Evolutionary conservation across 30 jellyfish, hydroid and myxozoan species (phyloP).

Genomic region (Catostylus mosaicus): DNA sequence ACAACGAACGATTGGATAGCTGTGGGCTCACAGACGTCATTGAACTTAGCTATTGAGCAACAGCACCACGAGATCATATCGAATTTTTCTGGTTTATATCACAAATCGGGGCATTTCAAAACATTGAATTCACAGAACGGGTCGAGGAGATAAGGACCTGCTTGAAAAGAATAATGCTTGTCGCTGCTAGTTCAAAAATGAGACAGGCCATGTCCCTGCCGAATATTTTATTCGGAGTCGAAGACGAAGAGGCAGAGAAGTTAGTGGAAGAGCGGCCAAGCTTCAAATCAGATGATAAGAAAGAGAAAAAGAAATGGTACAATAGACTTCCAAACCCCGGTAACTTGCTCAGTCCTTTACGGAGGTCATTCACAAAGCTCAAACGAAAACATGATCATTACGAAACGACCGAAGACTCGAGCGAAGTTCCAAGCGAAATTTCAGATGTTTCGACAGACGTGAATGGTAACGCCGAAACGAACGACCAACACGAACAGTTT

Average conservation of each 20-base stretch:
- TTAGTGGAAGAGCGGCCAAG: conserved; percentile 20
- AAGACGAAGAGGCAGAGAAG: conserved; percentile 48
- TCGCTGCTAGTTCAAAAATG: conserved; percentile 3
- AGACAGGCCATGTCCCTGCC: conserved; percentile 64
- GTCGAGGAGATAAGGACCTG: too few relatives aligned
- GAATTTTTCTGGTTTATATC: too few relatives aligned
- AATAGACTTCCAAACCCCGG: conserved; percentile 37
- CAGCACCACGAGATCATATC: too few relatives aligned
- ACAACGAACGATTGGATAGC: too few relatives aligned
- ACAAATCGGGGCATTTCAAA: too few relatives aligned
- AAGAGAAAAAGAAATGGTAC: conserved; percentile 61
- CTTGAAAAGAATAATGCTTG: conserved; percentile 28
- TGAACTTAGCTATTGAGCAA: too few relatives aligned
- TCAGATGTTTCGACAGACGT: background rate
- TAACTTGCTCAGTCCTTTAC: conserved; percentile 26
- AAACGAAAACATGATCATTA: conserved; percentile 58
- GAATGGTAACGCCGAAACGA: background rate
- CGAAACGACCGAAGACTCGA: conserved; percentile 6
- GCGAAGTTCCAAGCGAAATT: background rate
- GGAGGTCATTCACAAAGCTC: conserved; percentile 44
- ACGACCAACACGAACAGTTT: conserved; percentile 6
- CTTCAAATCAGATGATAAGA: conserved; percentile 9
- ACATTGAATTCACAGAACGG: too few relatives aligned
- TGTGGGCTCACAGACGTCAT: too few relatives aligned
- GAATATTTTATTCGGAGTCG: conserved; percentile 50